Percentiles rank a stretch among this genome's conserved stretches.
Conservation (phyloP, 2,797 vertebrate genomes). For the Poecile montanus region DNA sequence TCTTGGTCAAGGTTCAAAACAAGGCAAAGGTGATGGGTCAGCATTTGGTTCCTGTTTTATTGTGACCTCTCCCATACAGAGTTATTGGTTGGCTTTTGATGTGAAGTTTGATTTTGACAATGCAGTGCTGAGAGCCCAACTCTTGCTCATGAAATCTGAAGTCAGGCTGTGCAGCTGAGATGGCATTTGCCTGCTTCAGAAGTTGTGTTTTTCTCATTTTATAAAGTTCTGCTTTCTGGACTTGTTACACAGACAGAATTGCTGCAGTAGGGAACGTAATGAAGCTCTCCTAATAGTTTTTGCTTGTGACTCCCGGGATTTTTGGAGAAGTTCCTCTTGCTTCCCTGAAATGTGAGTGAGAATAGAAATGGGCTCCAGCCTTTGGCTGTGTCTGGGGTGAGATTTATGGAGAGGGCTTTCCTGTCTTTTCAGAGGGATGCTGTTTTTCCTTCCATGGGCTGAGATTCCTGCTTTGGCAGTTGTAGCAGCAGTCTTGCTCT, state of each 20-base stretch:
- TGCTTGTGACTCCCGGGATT: background rate
- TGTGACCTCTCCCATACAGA: background rate
- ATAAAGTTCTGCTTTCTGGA: background rate
- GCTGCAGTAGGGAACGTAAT: background rate
- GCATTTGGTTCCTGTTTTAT: background rate
- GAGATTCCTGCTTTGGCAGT: background rate
- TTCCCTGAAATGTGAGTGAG: background rate
- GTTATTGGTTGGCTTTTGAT: background rate
- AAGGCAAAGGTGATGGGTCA: background rate
- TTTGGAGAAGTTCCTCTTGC: background rate
- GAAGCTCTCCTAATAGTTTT: background rate
- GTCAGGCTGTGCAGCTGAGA: background rate
- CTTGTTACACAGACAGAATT: background rate
- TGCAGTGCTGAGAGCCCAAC: background rate
- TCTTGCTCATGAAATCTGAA: background rate
- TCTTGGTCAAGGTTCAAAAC: background rate
- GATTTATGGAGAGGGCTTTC: conserved; percentile 13
- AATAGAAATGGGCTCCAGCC: background rate
- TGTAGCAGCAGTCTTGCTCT: background rate
- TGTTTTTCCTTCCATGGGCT: background rate
- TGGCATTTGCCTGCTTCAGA: background rate
- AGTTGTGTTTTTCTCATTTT: background rate
- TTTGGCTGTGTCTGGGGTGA: background rate
- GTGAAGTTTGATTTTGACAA: background rate
- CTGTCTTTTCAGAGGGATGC: background rate